Evolutionary conservation across 2,113 vertebrate genomes (phyloP).

Genomic region (Oncorhynchus nerka): DNA sequence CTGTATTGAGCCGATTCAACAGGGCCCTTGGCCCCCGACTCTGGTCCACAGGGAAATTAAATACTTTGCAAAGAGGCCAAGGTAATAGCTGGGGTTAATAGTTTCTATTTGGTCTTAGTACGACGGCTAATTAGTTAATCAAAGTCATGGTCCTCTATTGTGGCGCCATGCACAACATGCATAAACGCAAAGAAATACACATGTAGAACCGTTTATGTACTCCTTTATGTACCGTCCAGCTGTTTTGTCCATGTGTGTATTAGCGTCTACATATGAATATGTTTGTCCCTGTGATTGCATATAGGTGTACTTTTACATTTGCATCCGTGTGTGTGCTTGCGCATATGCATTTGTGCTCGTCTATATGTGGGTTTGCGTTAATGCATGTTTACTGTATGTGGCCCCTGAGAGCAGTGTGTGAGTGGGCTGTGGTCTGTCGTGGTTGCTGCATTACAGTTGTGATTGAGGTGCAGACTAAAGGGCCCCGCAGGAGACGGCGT

Average conservation of each 20-base stretch:
- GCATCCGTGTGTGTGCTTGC: neutral
- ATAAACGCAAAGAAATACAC: neutral
- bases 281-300: neutral
- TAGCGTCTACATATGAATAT: neutral
- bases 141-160: constrained; percentile 8
- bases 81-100: constrained; percentile 29
- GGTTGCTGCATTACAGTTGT: constrained; percentile 30
- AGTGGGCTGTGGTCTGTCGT: constrained; percentile 47
- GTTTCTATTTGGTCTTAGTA: constrained; percentile 40
- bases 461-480: constrained; percentile 43
- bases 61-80: constrained; percentile 34
- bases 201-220: neutral
- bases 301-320: neutral
- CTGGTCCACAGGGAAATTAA: constrained; percentile 40
- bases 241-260: neutral
- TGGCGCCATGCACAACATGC: neutral
- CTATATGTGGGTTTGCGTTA: neutral
- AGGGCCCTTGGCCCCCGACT: constrained; percentile 17
- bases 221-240: neutral
- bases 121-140: constrained; percentile 42
- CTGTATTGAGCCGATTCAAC: constrained; percentile 13
- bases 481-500: neutral
- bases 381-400: neutral
- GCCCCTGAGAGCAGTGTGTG: constrained; percentile 32
- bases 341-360: neutral